These are phyloP conservation scores for Drosophila funebris DNA, from an alignment of 1,140 invertebrate genomes.

Conservation along the genomic window DNA sequence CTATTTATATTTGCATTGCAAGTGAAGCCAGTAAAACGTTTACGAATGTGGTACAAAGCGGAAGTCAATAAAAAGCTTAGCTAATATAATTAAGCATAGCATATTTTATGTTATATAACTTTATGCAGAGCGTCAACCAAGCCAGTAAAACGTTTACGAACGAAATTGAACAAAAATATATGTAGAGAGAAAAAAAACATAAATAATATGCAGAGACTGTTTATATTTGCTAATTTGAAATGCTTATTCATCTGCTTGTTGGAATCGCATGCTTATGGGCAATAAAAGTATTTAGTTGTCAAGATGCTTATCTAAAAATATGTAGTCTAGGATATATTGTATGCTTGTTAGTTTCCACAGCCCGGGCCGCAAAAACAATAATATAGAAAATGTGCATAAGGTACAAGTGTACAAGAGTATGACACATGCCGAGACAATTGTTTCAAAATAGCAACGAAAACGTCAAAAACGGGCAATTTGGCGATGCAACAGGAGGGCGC, in stretches of 20 bases:
- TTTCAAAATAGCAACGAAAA: conserved; percentile 35
- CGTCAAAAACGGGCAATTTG: conserved; percentile 24
- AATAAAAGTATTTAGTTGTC: background rate
- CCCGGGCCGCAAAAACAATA: conserved; percentile 4
- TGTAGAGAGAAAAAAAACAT: background rate
- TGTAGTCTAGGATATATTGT: background rate
- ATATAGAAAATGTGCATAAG: background rate
- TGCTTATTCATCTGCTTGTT: background rate
- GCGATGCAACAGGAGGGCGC: background rate
- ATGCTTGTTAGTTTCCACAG: background rate
- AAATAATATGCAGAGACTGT: background rate
- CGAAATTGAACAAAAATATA: background rate
- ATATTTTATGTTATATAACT: too few relatives aligned
- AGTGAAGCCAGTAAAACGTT: background rate
- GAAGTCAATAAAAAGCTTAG: background rate
- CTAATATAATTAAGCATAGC: background rate
- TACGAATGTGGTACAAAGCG: background rate
- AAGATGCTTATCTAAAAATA: conserved; percentile 14
- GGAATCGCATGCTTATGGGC: background rate
- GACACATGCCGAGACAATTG: conserved; percentile 46
- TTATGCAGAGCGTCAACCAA: background rate
- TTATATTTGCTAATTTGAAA: background rate
- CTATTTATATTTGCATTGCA: too few relatives aligned
- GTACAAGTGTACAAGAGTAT: conserved; percentile 4
- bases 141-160: background rate